phyloP scores from a whole-genome alignment of 1,140 invertebrate species.

The Bombus confusus region DNA sequence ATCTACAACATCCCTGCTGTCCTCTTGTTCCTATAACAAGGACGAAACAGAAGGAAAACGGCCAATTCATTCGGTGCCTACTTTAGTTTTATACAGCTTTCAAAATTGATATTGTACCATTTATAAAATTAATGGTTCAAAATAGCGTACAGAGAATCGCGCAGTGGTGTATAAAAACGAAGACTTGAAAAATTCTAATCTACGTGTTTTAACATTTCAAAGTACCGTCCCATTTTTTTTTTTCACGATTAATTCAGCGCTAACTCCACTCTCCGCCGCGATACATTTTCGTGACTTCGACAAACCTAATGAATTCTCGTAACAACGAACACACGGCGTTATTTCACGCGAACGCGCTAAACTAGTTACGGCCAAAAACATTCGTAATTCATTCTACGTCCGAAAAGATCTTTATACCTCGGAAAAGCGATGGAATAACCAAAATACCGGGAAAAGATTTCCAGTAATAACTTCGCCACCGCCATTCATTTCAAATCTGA shows the following conservation, averaged over 20 bases:
- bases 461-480: neutral
- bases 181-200: neutral
- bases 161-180: too few species aligned
- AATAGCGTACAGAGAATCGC: too few species aligned
- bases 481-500: neutral
- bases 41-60: neutral
- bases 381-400: too few species aligned
- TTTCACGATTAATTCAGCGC: neutral
- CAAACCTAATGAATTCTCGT: neutral
- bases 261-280: neutral
- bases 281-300: neutral
- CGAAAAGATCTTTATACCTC: neutral
- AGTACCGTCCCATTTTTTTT: too few species aligned
- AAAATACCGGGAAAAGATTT: neutral
- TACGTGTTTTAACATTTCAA: neutral
- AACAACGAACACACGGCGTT: too few species aligned
- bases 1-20: neutral
- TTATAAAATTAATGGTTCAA: neutral
- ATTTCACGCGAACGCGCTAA: too few species aligned
- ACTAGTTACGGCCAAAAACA: too few species aligned
- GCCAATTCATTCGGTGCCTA: neutral
- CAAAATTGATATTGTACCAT: neutral
- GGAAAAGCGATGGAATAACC: too few species aligned
- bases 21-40: neutral
- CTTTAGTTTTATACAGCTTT: neutral